phyloP scores from a whole-genome alignment of 2,113 vertebrate species.

The Sus scrofa region T2T-Sscrofa CM000826.6:28922501-28923000 shows the following conservation, averaged over 20 bases:
- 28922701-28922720: neutral
- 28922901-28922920: neutral
- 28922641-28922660: neutral
- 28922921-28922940: neutral
- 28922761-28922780: neutral
- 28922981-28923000: constrained; percentile 12
- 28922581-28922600: neutral
- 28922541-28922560: neutral
- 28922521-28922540: neutral
- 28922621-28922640: neutral
- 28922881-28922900: neutral
- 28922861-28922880: neutral
- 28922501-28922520: neutral
- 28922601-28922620: neutral
- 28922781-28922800: neutral
- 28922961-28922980: neutral
- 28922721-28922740: neutral
- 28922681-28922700: neutral
- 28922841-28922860: neutral
- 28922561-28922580: neutral
- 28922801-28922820: neutral
- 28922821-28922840: neutral
- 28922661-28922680: neutral
- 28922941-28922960: neutral
- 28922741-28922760: neutral